Base-by-base conservation (phyloP, 2,888 invertebrate genomes). In the Subacronicta megacephala region DNA sequence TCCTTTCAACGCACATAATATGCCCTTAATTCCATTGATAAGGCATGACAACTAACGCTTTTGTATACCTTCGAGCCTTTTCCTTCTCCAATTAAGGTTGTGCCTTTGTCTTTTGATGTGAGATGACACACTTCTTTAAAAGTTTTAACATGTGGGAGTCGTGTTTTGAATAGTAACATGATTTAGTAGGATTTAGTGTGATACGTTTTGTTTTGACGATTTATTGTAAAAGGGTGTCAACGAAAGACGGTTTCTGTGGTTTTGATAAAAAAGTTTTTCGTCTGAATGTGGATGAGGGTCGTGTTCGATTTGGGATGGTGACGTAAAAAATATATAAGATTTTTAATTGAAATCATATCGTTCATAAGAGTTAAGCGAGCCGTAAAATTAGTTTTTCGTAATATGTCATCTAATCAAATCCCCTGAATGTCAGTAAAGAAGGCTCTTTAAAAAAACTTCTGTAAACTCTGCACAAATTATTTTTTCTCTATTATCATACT, bases 1-100 rank as follows among this genome's bases (percentile, higher is more conserved):
- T 89, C 93, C 92, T 91, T 93, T 92, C 92, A 92, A 82, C 87
- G 80, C 75, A 80, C 77, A 94, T 93, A 93, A 93, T 94, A 89
- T 91, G 85, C 83, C 89, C 89, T 92, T 93, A 94, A 94, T 94
- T 90, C 90, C 80, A 85, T 89, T 93, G 93, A 93, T 93, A 92
- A 84, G 86, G 89, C 93, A 87, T 93, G 94, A 93, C 94, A 92
- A 89, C 89, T 90, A 87, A 84, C 88, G 89, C 91, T 80, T 89
- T 94, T 94, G 92, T 94, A 76, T 72, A 72, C 74, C 78, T 80
- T 69, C 77, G 72, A 78, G 75, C 84, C 85, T 83, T 89, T 88
- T 66, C 86, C 85, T 83, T 82, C 88, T 82, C 87, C 93, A 92
- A 93, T 92, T 93, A 93, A 90, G 84, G 86, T 72, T 74, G 71